A percentile compares a stretch with the other conserved stretches of the same genome.
These are phyloP conservation scores for Melanerpes formicivorus DNA, from an alignment of 2,113 vertebrate genomes.

Conservation along the genomic window DNA sequence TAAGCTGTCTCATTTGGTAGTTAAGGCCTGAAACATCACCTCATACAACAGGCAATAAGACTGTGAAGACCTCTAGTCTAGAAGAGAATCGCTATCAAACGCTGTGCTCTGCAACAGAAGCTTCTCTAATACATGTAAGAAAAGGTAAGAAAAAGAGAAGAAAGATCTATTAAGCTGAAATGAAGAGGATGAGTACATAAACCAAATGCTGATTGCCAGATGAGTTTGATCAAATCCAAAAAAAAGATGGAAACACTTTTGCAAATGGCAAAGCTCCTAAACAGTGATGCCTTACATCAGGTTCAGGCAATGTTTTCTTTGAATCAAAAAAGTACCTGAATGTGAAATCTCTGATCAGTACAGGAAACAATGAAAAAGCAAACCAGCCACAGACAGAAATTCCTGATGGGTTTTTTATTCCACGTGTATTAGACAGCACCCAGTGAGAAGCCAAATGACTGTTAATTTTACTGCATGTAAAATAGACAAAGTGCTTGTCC, in stretches of 20 bases:
- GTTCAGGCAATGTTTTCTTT: slow-evolving; percentile 9
- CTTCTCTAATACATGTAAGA: neutral
- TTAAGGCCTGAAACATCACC: neutral
- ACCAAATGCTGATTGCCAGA: neutral
- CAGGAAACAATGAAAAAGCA: slow-evolving; percentile 29
- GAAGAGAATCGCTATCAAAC: neutral
- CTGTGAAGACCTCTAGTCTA: neutral
- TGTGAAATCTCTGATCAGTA: slow-evolving; percentile 44
- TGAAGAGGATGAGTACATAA: neutral
- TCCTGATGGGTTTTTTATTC: neutral
- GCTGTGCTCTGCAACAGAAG: neutral
- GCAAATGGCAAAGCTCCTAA: slow-evolving; percentile 23
- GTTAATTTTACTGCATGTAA: neutral
- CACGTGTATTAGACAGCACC: neutral
- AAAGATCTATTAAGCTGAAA: neutral
- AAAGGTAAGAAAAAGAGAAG: neutral
- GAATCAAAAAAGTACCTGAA: slow-evolving; percentile 24
- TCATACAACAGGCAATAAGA: neutral
- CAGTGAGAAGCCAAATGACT: neutral
- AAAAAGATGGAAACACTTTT: slow-evolving; percentile 43
- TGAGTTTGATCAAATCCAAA: neutral
- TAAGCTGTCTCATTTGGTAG: neutral
- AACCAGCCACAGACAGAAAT: slow-evolving; percentile 14
- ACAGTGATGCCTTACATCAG: slow-evolving; percentile 16
- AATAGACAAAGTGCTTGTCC: neutral